Conservation (phyloP, 2,888 invertebrate genomes). For the Euphydryas editha region DNA sequence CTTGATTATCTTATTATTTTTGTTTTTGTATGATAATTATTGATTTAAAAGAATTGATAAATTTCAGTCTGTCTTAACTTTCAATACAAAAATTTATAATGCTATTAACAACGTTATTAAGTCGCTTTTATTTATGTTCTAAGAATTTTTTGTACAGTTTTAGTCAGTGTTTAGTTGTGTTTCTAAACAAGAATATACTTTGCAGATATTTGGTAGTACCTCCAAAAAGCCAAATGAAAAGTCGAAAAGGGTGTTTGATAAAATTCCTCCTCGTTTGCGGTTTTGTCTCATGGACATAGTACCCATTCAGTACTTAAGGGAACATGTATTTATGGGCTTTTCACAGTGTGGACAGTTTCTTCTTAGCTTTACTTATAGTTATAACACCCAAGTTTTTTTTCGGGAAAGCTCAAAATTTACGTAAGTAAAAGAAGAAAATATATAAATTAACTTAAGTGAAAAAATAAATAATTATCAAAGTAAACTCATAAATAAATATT, state of each 20-base stretch:
- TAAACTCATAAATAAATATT: too few relatives aligned
- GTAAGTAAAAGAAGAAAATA: conserved; percentile 54
- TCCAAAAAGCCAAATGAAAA: conserved; percentile 72
- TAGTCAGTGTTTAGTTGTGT: neutral
- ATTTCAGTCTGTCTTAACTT: neutral
- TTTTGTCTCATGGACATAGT: conserved; percentile 86
- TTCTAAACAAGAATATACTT: conserved; percentile 36
- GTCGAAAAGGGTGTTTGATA: conserved; percentile 78
- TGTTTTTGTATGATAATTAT: conserved; percentile 17
- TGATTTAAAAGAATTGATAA: neutral
- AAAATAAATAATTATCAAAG: neutral
- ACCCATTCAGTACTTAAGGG: conserved; percentile 82
- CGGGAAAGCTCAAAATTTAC: conserved; percentile 78
- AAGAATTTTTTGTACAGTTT: neutral
- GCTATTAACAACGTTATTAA: too few relatives aligned
- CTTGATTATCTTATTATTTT: conserved; percentile 38
- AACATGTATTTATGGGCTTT: conserved; percentile 97
- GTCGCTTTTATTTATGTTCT: neutral
- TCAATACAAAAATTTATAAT: neutral
- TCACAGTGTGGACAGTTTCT: conserved; percentile 97
- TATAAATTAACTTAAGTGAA: too few relatives aligned
- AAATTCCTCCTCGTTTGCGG: conserved; percentile 83
- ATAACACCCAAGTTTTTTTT: conserved; percentile 80
- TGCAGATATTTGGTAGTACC: conserved; percentile 80
- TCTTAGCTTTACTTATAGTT: conserved; percentile 91